Percentiles rank a stretch among this genome's conserved stretches.
Evolutionary conservation across 2,797 vertebrate species (phyloP).

Genomic region (Malurus splendens): DNA sequence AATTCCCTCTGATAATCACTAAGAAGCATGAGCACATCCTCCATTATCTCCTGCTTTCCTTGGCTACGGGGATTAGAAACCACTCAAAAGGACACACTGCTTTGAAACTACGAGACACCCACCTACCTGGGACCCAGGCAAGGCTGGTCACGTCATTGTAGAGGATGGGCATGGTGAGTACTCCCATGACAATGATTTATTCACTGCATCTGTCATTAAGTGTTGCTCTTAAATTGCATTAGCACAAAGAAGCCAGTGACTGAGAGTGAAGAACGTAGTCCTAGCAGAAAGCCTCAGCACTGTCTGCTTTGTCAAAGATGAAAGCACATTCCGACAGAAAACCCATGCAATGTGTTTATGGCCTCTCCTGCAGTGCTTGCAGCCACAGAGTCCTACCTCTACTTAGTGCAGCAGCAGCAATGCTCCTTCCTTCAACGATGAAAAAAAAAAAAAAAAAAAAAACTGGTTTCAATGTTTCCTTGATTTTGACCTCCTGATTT

Average conservation of each 20-base stretch:
- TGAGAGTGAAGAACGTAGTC: background rate
- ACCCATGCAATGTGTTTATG: background rate
- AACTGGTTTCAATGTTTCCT: background rate
- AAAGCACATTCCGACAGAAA: background rate
- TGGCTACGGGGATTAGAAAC: background rate
- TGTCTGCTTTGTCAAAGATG: background rate
- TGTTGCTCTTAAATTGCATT: background rate
- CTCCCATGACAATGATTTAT: background rate
- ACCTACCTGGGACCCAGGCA: background rate
- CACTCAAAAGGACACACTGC: background rate
- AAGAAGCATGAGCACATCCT: slow-evolving; percentile 2
- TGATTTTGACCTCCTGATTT: background rate
- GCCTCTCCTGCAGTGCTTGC: background rate
- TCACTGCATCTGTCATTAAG: background rate
- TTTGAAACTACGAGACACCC: background rate
- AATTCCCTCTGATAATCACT: slow-evolving; percentile 18
- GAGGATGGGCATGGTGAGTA: background rate
- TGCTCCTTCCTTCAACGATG: background rate
- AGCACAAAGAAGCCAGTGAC: background rate
- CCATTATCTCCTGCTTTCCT: background rate
- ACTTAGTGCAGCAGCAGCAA: background rate
- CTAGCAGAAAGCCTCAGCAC: background rate
- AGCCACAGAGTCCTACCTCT: background rate
- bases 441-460: background rate
- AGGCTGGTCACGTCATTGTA: background rate